Conservation (phyloP, 2,797 vertebrate species). For the Epinephelus malabaricus region DNA sequence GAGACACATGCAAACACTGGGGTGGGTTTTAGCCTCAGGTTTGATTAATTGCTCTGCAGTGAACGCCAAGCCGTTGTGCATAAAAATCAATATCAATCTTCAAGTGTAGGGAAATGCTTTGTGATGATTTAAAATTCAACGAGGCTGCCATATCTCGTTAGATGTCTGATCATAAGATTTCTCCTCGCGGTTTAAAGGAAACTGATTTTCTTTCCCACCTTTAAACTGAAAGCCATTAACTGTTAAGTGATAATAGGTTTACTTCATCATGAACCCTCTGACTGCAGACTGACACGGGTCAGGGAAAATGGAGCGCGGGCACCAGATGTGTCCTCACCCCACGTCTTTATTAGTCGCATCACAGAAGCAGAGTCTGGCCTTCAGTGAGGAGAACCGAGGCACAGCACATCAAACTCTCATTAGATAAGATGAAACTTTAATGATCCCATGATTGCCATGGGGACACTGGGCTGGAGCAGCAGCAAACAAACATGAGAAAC, state of each 20-base stretch:
- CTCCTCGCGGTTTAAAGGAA: neutral
- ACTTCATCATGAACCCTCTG: slow-evolving; percentile 11
- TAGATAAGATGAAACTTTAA: slow-evolving; percentile 63
- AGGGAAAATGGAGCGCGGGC: slow-evolving; percentile 15
- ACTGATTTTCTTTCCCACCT: neutral
- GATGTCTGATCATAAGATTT: slow-evolving; percentile 25
- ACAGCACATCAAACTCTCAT: slow-evolving; percentile 62
- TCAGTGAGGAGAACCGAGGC: slow-evolving; percentile 41
- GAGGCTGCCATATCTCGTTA: slow-evolving; percentile 42
- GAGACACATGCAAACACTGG: slow-evolving; percentile 22
- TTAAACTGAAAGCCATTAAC: slow-evolving; percentile 8
- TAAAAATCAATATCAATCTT: slow-evolving; percentile 69
- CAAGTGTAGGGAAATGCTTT: slow-evolving; percentile 66
- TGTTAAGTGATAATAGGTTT: slow-evolving; percentile 19
- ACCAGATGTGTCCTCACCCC: slow-evolving; percentile 27
- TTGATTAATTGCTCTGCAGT: slow-evolving; percentile 54
- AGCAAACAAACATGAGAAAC: slow-evolving; percentile 34
- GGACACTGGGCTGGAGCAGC: slow-evolving; percentile 18
- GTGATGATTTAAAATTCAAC: slow-evolving; percentile 53
- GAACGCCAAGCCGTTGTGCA: slow-evolving; percentile 43
- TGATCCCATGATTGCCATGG: slow-evolving; percentile 43
- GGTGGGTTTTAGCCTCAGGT: slow-evolving; percentile 23
- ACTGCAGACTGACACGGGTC: slow-evolving; percentile 15
- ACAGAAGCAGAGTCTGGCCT: slow-evolving; percentile 36
- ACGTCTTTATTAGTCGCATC: slow-evolving; percentile 43